Base-by-base conservation (phyloP, 1,140 invertebrate species). In the Trichoplusia ni region DNA sequence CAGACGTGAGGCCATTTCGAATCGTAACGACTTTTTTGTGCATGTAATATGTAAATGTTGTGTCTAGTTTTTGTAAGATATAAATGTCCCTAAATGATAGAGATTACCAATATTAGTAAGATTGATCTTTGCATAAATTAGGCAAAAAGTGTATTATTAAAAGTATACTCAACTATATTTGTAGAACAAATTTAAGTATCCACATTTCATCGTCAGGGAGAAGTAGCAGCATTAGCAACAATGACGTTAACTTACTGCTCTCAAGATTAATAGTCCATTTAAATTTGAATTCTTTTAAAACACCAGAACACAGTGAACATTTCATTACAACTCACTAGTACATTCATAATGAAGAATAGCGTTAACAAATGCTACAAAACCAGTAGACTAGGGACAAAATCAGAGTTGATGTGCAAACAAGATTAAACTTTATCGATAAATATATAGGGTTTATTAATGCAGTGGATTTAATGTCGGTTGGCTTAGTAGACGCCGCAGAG, bases 401-500 rank as follows among this genome's bases (percentile, higher is more conserved):
- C 23, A 13, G 9, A 13, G 23, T 6, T 4, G 9, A 27, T 8
- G 0, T 47, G 23, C 33, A 37, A 21, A 37, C 27, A 3, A 73
- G 69, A 51, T 38, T 47, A 5, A 37, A 67, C 67, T 68, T 27
- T 73, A 47, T 58, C 9, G 2, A 13, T n/a, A 14, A 25, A 16
- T 25, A 4, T 18, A 51, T 46, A 67, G 62, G 35, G 69, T 25
- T 58, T 46, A 40, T 25, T 44, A 37, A 54, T 25, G 11, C 54
- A 4, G 19, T 29, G 25, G 11, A 62, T 25, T 44, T 13, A 40
- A 35, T n/a, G 14, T 16, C 46, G 16, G 60, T 27, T 42, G 16
- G 35, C 14, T 53, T 46, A 18, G 44, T 38, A 69, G 53, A 53
- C 38, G 71, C 69, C 44, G 29, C 70, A 27, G 60, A 74, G 63